Base-by-base conservation (phyloP, 2,797 vertebrate species). In the Chrosomus eos region DNA sequence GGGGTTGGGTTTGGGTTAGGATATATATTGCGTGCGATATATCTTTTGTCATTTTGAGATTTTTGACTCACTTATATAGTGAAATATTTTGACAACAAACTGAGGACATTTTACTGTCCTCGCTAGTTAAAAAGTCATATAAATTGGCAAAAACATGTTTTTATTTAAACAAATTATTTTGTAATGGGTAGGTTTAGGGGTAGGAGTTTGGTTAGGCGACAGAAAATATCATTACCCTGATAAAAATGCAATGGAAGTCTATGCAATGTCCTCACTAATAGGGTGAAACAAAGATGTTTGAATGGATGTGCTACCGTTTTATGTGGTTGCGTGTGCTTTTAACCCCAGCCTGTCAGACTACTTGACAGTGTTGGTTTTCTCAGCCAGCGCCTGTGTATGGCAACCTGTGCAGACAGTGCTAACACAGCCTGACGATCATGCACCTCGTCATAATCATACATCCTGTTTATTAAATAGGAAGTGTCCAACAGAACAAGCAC, bases 391-490 rank as follows among this genome's bases (percentile, higher is more conserved):
- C 21, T 82, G 81, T 74, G 71, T 76, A 55, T 67, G 81, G 60
- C 72, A 76, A 76, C 72, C 62, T 76, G 43, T 83, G 58, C 58
- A 28, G 58, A 76, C 72, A 75, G 72, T 23, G 23, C 60, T 83
- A 83, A 83, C 82, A 67, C 82, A 83, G 72, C 72, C 73, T 83
- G 73, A 75, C 72, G 73, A 83, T 76, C 82, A 75, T 10, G 60
- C 82, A 83, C 23, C 31, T 74, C 71, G 62, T 83, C 72, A 76
- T 88, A 38, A 86, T 86, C 84, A 86, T 86, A 83, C 85, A 86
- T 86, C 81, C 81, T 86, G 64, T 83, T 88, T 88, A 86, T 88
- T 88, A 88, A 86, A 88, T 55, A 66, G 80, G 48, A 81, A 67
- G 62, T 66, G 70, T 83, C 62, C 83, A 77, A 82, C 74, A 81